Evolutionary conservation across 1,140 invertebrate species (phyloP), one percentile per base, ranked within the genome.

Genomic region (Caenorhabditis elegans): DNA sequence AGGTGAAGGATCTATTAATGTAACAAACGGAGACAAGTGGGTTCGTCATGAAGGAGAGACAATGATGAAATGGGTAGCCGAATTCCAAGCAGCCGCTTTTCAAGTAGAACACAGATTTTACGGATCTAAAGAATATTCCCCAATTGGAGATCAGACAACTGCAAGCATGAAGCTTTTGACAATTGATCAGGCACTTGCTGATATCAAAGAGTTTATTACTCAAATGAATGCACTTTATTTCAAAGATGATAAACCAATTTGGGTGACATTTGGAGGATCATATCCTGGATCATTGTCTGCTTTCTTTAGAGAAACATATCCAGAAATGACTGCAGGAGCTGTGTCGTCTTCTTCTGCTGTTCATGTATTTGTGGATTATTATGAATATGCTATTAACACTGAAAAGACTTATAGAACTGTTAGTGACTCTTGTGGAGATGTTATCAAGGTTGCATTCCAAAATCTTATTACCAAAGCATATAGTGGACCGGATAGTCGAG

Each of bases 191-290:
- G 39, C 80, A 10, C 76, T 84, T 0, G 83, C 82, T 46, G 83
- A 84, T 31, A 51, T 83, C 53, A 48, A 70, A 36, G 49, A 70
- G 22, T 84, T 84, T 39, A 84, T 84, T 31, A 60, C 36, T 31
- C 78, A 76, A 31, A 84, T 84, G 83, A 84, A 84, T 65, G 22
- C 24, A 26, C 5, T 60, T 47, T 83, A 83, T 53, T 81, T 81
- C 70, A 19, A 8, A 24, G 22, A 60, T 5, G 28, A 76, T 10
- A 22, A 60, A 39, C 82, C 85, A n/a, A 75, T 78, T 26, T 96
- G 95, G 94, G 93, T 97, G 79, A 93, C 93, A 2, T 96, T 97
- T 90, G 95, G 96, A 39, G 95, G 95, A 2, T 96, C 95, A 0
- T 97, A 97, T 90, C 82, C 83, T 46, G 96, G 80, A 39, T 88